These are phyloP conservation scores for Polydrusus tereticollis DNA, from an alignment of 2,888 invertebrate species.

Conservation along the genomic window DNA sequence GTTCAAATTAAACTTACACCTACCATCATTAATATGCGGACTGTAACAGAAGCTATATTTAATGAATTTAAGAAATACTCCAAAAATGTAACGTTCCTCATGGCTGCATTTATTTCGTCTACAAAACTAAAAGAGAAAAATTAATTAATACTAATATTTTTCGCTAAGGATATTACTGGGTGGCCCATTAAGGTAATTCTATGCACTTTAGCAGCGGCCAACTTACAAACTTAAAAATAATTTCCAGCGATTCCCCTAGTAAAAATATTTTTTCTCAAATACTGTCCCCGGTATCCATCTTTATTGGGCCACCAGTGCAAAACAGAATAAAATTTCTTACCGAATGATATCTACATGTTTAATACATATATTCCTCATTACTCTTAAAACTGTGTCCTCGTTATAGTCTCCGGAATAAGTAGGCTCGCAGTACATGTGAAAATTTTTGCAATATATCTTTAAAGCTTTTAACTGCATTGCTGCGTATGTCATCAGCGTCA, in stretches of 20 bases:
- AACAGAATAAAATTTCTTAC: background rate
- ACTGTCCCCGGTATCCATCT: too few relatives aligned
- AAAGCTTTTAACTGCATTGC: background rate
- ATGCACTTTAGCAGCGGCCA: background rate
- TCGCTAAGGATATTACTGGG: too few relatives aligned
- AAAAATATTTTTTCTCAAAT: too few relatives aligned
- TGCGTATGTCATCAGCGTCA: background rate
- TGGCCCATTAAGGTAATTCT: background rate
- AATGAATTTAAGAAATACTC: constrained; percentile 7
- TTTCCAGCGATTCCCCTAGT: too few relatives aligned
- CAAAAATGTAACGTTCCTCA: background rate
- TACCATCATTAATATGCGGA: constrained; percentile 5
- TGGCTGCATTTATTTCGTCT: background rate
- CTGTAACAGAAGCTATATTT: background rate
- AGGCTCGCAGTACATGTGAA: background rate
- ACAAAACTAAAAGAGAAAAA: background rate
- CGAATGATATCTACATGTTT: constrained; percentile 1
- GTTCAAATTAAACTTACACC: background rate
- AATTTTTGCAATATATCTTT: constrained; percentile 2
- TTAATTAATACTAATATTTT: too few relatives aligned
- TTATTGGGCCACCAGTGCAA: background rate
- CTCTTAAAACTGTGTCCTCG: background rate
- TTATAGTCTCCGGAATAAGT: background rate
- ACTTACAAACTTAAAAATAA: too few relatives aligned
- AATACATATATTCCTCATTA: background rate